phyloP scores from a whole-genome alignment of 2,113 vertebrate genomes.

The Xiphias gladius region DNA sequence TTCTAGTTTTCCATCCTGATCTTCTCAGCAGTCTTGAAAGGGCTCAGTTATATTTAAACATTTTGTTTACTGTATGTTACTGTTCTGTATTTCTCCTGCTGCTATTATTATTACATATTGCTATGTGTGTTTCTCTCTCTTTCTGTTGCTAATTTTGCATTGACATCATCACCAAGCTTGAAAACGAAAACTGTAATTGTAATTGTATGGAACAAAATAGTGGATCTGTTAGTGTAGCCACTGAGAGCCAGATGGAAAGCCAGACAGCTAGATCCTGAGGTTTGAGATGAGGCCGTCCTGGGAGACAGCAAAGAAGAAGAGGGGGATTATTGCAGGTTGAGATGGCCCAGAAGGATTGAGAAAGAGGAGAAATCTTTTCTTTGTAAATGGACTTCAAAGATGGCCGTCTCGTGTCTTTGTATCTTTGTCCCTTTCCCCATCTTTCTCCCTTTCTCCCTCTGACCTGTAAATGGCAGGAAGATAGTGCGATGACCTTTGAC shows the following conservation, averaged over 20 bases:
- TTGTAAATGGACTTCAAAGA: conserved; percentile 90
- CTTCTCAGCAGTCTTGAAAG: no score
- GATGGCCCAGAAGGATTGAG: conserved; percentile 69
- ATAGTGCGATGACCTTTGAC: conserved; percentile 81
- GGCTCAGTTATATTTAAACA: no score
- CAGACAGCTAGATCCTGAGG: conserved; percentile 61
- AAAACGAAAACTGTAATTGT: conserved; percentile 1
- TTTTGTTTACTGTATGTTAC: no score
- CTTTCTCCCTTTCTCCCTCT: conserved; percentile 47
- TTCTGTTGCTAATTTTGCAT: background rate
- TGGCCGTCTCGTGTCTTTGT: conserved; percentile 81
- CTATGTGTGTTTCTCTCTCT: background rate
- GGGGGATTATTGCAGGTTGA: conserved; percentile 76
- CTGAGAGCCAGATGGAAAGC: conserved; percentile 24
- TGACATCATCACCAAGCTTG: background rate
- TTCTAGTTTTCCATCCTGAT: no score
- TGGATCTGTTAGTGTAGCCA: conserved; percentile 1
- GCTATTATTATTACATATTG: no score
- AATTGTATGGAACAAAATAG: conserved; percentile 5
- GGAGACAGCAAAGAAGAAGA: conserved; percentile 63
- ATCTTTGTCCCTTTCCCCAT: conserved; percentile 42
- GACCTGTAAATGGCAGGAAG: conserved; percentile 86
- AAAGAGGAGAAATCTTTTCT: conserved; percentile 73
- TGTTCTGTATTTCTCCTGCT: background rate
- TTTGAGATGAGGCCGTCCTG: conserved; percentile 61